These are phyloP conservation scores for Probosciger aterrimus DNA, from an alignment of 2,113 vertebrate genomes.

Conservation along the genomic window DNA sequence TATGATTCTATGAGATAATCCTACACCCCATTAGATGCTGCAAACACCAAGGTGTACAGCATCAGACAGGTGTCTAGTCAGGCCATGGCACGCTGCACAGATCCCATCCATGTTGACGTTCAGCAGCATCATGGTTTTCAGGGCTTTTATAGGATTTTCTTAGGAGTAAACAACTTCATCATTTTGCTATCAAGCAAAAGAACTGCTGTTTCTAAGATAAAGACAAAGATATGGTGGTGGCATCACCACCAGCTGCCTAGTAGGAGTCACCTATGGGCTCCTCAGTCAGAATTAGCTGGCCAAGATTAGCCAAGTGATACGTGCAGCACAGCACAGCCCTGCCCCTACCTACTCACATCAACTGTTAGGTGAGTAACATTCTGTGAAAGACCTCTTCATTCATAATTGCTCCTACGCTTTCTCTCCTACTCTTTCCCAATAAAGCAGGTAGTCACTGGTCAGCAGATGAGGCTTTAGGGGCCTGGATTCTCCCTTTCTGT, in stretches of 20 bases:
- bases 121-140: background rate
- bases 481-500: background rate
- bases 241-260: background rate
- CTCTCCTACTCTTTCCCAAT: background rate
- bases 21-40: background rate
- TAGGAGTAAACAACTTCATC: background rate
- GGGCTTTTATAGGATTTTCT: background rate
- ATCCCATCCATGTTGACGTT: background rate
- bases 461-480: background rate
- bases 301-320: background rate
- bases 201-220: background rate
- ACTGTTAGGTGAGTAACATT: background rate
- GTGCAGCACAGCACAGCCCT: background rate
- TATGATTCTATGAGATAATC: background rate
- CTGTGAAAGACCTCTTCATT: background rate
- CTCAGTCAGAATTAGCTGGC: background rate
- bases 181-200: background rate
- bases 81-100: background rate
- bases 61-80: background rate
- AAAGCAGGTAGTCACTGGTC: background rate
- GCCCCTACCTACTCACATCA: background rate
- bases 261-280: background rate
- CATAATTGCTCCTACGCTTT: background rate
- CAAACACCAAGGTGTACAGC: background rate
- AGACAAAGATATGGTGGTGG: fast-evolving